phyloP scores from a whole-genome alignment of 2,113 vertebrate species.

The Nesogale talazaci region DNA sequence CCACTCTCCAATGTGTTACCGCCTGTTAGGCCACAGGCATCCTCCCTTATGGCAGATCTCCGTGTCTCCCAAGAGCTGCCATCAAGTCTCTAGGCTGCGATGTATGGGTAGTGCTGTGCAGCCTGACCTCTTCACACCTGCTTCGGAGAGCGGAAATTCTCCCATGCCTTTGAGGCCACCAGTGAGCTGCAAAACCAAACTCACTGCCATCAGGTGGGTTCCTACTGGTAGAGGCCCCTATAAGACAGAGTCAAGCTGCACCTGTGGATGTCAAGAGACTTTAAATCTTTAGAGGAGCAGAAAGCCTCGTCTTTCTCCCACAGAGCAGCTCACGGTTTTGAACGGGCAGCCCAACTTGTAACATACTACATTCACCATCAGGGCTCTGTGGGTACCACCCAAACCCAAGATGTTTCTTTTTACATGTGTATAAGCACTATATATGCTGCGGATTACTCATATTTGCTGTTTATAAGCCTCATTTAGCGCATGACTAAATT shows the following conservation, averaged over 20 bases:
- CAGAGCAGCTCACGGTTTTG: no score
- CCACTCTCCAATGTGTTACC: neutral
- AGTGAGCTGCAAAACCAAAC: neutral
- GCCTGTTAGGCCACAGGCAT: neutral
- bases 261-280: no score
- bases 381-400: neutral
- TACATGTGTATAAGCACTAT: slow-evolving; percentile 14
- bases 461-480: slow-evolving; percentile 63
- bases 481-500: slow-evolving; percentile 53
- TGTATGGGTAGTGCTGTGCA: neutral
- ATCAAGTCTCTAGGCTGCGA: neutral
- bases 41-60: neutral
- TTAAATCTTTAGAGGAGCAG: no score
- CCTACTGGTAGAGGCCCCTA: no score
- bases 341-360: no score
- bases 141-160: neutral
- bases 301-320: no score
- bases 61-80: neutral
- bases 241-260: no score
- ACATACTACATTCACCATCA: no score
- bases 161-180: neutral
- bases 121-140: neutral
- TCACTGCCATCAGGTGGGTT: neutral
- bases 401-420: slow-evolving; percentile 46
- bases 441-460: slow-evolving; percentile 58